Percentiles rank a stretch among this genome's conserved stretches.
These are phyloP conservation scores for Danio tinwini DNA, from an alignment of 2,797 vertebrate genomes.

Conservation along the genomic window DNA sequence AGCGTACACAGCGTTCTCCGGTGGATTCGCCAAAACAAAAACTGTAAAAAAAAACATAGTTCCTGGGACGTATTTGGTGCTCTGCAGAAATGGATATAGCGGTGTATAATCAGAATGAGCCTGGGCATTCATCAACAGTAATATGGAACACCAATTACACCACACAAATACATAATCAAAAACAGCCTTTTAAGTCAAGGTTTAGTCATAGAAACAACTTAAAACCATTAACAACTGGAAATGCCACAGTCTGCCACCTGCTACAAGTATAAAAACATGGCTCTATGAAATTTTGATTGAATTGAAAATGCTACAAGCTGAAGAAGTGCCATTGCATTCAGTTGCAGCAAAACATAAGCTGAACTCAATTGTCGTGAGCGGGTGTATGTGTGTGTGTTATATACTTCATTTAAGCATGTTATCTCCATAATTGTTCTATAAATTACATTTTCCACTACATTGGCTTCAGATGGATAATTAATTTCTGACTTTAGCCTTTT, in stretches of 20 bases:
- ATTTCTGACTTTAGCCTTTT: slow-evolving; percentile 91
- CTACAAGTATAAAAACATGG: slow-evolving; percentile 21
- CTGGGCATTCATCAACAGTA: no score
- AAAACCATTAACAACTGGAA: slow-evolving; percentile 72
- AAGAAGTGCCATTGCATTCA: slow-evolving; percentile 69
- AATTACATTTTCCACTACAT: slow-evolving; percentile 99
- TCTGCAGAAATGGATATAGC: no score
- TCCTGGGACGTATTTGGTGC: no score
- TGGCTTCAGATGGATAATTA: slow-evolving; percentile 97
- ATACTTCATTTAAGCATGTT: slow-evolving; percentile 88
- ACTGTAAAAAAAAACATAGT: no score
- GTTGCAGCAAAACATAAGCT: slow-evolving; percentile 68
- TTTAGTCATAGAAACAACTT: slow-evolving; percentile 73
- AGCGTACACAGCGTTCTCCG: no score
- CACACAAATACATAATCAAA: slow-evolving; percentile 37
- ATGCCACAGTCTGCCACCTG: slow-evolving; percentile 16
- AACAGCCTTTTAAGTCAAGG: slow-evolving; percentile 60
- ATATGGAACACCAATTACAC: no score
- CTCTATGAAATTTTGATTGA: slow-evolving; percentile 67
- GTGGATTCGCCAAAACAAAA: no score
- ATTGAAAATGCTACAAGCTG: slow-evolving; percentile 64
- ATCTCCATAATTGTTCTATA: slow-evolving; percentile 90
- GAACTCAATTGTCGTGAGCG: slow-evolving; percentile 85
- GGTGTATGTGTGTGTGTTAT: slow-evolving; percentile 60
- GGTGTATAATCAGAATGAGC: no score